Evolutionary conservation across 2,113 vertebrate genomes (phyloP).

Genomic region (Peromyscus polionotus): DNA sequence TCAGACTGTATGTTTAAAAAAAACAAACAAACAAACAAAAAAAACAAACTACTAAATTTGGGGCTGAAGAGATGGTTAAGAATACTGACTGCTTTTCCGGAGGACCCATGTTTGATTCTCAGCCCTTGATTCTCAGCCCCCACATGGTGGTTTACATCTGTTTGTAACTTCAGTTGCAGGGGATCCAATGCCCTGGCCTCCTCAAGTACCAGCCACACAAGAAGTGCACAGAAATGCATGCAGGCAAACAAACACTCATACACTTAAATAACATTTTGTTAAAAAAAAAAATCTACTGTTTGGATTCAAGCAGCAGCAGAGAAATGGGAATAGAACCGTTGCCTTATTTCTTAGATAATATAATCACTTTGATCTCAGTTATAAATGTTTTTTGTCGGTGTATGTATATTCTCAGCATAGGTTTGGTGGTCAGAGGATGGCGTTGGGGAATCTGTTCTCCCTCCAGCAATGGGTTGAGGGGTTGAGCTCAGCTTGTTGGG

Average conservation of each 20-base stretch:
- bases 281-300: not conserved
- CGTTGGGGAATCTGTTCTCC: not conserved
- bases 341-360: not conserved
- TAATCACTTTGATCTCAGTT: not conserved
- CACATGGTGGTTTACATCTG: not conserved
- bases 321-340: not conserved
- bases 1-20: not conserved
- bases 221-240: not conserved
- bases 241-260: not conserved
- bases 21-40: not conserved
- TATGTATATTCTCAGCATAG: not conserved
- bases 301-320: not conserved
- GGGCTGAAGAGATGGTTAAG: not conserved
- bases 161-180: not conserved
- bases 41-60: not conserved
- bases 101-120: not conserved
- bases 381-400: not conserved
- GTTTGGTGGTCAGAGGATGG: not conserved
- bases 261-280: not conserved
- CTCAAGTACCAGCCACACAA: not conserved
- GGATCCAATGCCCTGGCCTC: not conserved
- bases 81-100: not conserved
- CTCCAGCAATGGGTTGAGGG: not conserved
- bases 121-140: not conserved
- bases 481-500: not conserved